Conservation (phyloP, 2,797 vertebrate genomes). For the Zenarchopterus dispar region DNA sequence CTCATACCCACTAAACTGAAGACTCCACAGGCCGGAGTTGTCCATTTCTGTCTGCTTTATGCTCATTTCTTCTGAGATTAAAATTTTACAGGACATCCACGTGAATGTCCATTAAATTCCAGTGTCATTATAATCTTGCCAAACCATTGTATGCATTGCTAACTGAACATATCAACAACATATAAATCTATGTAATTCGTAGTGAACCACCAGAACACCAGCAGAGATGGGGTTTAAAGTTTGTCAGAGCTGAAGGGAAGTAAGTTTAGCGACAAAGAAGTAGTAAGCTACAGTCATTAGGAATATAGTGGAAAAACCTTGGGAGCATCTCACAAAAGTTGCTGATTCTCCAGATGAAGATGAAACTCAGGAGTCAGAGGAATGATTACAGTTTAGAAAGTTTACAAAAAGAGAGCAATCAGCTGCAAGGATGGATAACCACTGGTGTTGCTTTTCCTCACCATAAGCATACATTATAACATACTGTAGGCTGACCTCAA, state of each 20-base stretch:
- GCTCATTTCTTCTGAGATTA: too few relatives aligned
- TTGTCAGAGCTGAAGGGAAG: background rate
- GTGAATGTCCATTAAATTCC: too few relatives aligned
- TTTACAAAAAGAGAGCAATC: constrained; percentile 3
- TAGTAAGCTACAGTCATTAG: too few relatives aligned
- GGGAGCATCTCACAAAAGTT: background rate
- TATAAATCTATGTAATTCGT: background rate
- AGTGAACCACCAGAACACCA: background rate
- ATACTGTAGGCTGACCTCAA: background rate
- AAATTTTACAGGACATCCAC: too few relatives aligned
- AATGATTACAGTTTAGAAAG: constrained; percentile 1
- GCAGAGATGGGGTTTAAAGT: background rate
- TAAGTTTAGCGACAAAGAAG: background rate
- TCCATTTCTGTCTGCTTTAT: too few relatives aligned
- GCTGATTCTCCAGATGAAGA: constrained; percentile 1
- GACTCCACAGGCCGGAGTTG: too few relatives aligned
- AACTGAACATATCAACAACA: background rate
- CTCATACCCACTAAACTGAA: too few relatives aligned
- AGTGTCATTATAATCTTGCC: too few relatives aligned
- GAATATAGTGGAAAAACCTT: background rate
- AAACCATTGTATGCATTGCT: too few relatives aligned
- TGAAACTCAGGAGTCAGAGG: background rate
- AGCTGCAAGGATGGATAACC: background rate
- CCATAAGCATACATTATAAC: background rate
- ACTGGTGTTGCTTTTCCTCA: background rate